Base-by-base conservation (phyloP, 1,140 invertebrate species). In the Wiebesia pumilae region DNA sequence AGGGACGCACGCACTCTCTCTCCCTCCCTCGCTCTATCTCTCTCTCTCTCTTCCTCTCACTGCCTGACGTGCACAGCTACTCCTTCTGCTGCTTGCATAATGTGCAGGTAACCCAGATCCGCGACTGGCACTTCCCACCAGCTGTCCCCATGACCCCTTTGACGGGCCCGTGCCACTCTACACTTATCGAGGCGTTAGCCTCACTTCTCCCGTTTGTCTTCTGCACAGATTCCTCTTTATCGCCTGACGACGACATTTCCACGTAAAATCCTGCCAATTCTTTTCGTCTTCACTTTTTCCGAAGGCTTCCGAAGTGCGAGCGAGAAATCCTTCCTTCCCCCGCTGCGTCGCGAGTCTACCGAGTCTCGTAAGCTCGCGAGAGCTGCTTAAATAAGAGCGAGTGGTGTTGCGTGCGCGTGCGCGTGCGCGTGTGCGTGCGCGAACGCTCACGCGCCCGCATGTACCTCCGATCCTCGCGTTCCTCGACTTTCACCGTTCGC, bases 51-150 rank as follows among this genome's bases (percentile, higher is more conserved):
- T n/a, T 38, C n/a, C 62, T 47, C 30, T 67, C 62, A n/a, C 33
- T 65, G 40, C 33, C 21, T 24, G 21, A 21, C 14, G 16, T 27
- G 10, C 19, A 51, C 9, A n/a, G 54, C 82, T 71, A 54, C 80
- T 89, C 85, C 88, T 88, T 81, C 62, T 89, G 90, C 90, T 90
- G 91, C 89, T 93, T 93, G 93, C 92, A 93, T 93, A 93, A 93
- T 92, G 91, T 92, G 87, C 91, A 91, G 91, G 90, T 93, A 93
- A 92, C 91, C 91, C 90, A 92, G 91, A 92, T 93, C 89, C 89
- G 89, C 90, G 90, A 90, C 90, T 90, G 89, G 88, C 89, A 89
- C 90, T 89, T 91, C 89, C 90, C 91, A 91, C 91, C 90, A 88
- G 89, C 82, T 90, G 91, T 87, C 90, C 92, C 91, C 91, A 88